Conservation (phyloP, 2,888 invertebrate genomes). For the Drosophila suboccidentalis region DNA sequence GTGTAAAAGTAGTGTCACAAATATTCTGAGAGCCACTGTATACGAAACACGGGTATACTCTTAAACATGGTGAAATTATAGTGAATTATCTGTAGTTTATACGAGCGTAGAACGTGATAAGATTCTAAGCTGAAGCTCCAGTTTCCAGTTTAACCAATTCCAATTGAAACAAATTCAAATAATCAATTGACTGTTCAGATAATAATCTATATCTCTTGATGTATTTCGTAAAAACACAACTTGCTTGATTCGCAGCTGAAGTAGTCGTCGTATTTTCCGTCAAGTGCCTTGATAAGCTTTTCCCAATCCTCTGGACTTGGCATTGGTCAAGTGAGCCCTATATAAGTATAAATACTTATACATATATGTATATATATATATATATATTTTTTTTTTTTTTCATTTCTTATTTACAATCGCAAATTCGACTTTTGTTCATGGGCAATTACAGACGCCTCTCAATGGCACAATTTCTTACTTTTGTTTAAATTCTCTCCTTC, state of each 20-base stretch:
- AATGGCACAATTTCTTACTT: slow-evolving; percentile 25
- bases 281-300: slow-evolving; percentile 66
- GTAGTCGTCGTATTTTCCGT: slow-evolving; percentile 24
- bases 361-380: background rate
- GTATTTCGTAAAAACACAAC: slow-evolving; percentile 15
- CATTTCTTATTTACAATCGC: slow-evolving; percentile 31
- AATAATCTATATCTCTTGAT: slow-evolving; percentile 31
- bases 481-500: background rate
- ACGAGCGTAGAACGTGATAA: slow-evolving; percentile 30
- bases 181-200: slow-evolving; percentile 36
- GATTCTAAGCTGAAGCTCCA: slow-evolving; percentile 16
- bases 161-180: slow-evolving; percentile 20
- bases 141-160: slow-evolving; percentile 10
- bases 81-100: slow-evolving; percentile 31
- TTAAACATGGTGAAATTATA: slow-evolving; percentile 6
- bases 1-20: no score
- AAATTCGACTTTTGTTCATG: slow-evolving; percentile 32
- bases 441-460: slow-evolving; percentile 29
- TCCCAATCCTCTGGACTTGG: slow-evolving; percentile 40
- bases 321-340: slow-evolving; percentile 33
- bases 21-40: no score
- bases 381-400: slow-evolving; percentile 1
- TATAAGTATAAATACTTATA: slow-evolving; percentile 14
- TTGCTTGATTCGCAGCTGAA: slow-evolving; percentile 30
- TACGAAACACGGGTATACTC: background rate